Evolutionary conservation across 2,113 vertebrate genomes (phyloP), one percentile per base, ranked within the genome.

Genomic region (Rhegmatorhina hoffmannsi): DNA sequence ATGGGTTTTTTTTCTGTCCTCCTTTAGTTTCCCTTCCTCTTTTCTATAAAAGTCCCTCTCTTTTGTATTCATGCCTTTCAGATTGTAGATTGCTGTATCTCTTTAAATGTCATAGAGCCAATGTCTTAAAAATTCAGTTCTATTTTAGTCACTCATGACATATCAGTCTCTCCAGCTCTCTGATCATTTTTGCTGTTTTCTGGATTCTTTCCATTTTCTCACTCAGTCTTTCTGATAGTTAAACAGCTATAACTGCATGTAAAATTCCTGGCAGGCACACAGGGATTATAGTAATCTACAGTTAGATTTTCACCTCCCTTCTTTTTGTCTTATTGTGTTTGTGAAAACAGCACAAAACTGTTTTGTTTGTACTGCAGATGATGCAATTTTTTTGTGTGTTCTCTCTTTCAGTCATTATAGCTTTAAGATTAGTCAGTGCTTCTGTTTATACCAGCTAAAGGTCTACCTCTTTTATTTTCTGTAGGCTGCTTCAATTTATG

Each of bases 41-140:
- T 95, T 80, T 25, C 79, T 19, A 19, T 78, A 75, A 25, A 95
- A 86, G 76, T 93, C 52, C 43, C 14, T 62, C 36, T 83, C 59
- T 69, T 89, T 69, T 36, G 26, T 64, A 38, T 85, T 91, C 20
- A 17, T 83, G 63, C 10, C 17, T 85, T 85, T 83, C 55, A 84
- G 70, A 53, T 15, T 4, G 2, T 38, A 66, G 44, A 70, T 72
- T 90, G 49, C 44, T 87, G 16, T 94, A 52, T 87, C 25, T 80
- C 92, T 96, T 95, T 95, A 95, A 92, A 17, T 96, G 90, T 93
- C 87, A 21, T 21, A 33, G 40, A 64, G 83, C 90, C 95, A 96
- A 58, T 14, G 52, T 72, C 73, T 84, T 93, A 74, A 93, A 90
- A 93, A 93, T 82, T 76, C 64, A n/a, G 49, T 90, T 94, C 90